These are phyloP conservation scores for Coregonus ussuriensis DNA, from an alignment of 2,797 vertebrate genomes.

Conservation along the genomic window DNA sequence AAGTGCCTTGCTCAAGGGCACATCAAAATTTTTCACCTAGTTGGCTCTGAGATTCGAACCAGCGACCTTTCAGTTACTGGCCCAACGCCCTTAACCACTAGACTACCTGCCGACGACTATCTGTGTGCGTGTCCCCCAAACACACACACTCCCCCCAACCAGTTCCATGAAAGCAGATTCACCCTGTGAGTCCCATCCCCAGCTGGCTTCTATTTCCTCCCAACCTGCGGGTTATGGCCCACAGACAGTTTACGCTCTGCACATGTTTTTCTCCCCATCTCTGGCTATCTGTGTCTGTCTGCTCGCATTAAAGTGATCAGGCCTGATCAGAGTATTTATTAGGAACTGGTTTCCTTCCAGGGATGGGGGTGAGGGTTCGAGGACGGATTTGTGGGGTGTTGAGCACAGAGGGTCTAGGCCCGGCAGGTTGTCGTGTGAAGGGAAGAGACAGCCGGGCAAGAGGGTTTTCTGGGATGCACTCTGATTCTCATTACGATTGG, in stretches of 20 bases:
- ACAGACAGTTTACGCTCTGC: conserved; percentile 64
- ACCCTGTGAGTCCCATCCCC: conserved; percentile 57
- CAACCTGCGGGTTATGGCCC: conserved; percentile 64
- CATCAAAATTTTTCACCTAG: no score
- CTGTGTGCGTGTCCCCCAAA: no score
- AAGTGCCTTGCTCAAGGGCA: no score
- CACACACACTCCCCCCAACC: no score
- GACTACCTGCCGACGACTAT: not conserved
- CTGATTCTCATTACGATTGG: not conserved
- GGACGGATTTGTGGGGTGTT: conserved; percentile 17
- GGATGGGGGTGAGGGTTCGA: conserved; percentile 4
- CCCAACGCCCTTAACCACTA: not conserved
- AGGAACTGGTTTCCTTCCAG: conserved; percentile 39
- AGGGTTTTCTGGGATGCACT: not conserved
- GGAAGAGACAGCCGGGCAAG: not conserved
- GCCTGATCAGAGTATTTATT: conserved; percentile 54
- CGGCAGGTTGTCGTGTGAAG: conserved; percentile 22
- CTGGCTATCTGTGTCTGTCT: not conserved
- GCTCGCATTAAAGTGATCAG: conserved; percentile 35
- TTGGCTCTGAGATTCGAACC: no score
- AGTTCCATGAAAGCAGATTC: conserved; percentile 57
- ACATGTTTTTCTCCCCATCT: conserved; percentile 43
- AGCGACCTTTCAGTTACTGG: no score
- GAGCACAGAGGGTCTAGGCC: conserved; percentile 26
- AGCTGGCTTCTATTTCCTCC: conserved; percentile 69